These are phyloP conservation scores for Oconnorella tubifera DNA, from an alignment of 2,888 invertebrate genomes.

Conservation along the genomic window DNA sequence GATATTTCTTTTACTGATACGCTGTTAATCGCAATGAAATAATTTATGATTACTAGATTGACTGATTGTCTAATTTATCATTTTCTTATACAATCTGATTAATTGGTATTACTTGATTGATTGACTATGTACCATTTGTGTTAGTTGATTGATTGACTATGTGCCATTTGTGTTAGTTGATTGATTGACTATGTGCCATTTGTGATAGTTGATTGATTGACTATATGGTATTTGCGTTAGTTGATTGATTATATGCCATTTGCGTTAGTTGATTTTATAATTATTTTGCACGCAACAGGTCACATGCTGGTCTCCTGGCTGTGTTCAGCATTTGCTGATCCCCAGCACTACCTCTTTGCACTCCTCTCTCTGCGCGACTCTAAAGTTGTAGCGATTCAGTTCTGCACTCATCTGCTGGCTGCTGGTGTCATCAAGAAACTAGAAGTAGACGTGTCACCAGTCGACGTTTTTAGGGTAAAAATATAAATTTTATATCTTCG, in stretches of 20 bases:
- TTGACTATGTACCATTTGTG: no score
- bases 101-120: no score
- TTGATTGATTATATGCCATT: background rate
- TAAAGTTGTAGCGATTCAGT: conserved; percentile 68
- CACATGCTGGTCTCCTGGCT: conserved; percentile 90
- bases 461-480: conserved; percentile 19
- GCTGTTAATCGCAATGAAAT: no score
- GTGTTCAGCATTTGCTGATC: conserved; percentile 68
- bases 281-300: conserved; percentile 62
- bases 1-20: no score
- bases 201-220: background rate
- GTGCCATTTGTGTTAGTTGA: background rate
- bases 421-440: conserved; percentile 69
- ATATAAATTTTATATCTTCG: no score
- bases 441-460: conserved; percentile 18
- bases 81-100: no score
- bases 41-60: no score
- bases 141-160: no score
- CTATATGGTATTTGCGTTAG: background rate
- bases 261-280: no score
- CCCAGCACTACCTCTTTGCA: conserved; percentile 66
- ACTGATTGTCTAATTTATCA: no score
- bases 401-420: conserved; percentile 80
- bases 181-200: background rate
- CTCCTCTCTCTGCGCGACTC: conserved; percentile 70